These are phyloP conservation scores for Paramisgurnus dabryanus DNA, from an alignment of 2,113 vertebrate genomes.

Conservation along the genomic window DNA sequence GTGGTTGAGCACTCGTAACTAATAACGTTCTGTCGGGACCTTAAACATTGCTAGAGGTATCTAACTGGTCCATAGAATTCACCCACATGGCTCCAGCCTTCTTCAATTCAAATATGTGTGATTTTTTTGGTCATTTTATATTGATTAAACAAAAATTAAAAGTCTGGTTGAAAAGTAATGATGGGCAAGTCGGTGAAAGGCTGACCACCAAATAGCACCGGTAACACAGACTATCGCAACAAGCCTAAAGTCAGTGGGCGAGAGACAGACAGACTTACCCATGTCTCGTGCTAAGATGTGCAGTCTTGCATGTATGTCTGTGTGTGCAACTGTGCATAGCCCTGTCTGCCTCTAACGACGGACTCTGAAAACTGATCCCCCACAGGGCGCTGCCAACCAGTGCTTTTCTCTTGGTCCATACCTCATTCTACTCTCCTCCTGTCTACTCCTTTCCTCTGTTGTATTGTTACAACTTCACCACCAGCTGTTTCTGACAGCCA, in stretches of 20 bases:
- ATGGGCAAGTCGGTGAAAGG: neutral
- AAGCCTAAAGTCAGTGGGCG: no score
- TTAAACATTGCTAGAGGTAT: no score
- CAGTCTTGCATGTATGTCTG: conserved; percentile 67
- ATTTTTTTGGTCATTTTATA: no score
- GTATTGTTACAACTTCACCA: conserved; percentile 72
- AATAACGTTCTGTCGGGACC: no score
- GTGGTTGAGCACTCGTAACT: no score
- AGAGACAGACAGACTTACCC: conserved; percentile 1
- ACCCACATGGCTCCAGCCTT: no score
- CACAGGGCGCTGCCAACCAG: conserved; percentile 53
- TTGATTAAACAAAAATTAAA: no score
- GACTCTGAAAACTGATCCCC: conserved; percentile 73
- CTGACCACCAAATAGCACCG: neutral
- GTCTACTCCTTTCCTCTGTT: conserved; percentile 53
- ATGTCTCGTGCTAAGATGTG: conserved; percentile 72
- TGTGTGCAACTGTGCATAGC: conserved; percentile 49
- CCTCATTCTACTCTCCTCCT: conserved; percentile 43
- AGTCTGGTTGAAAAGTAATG: no score
- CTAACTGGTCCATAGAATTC: no score
- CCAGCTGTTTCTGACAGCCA: conserved; percentile 79
- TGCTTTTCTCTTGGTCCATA: conserved; percentile 60
- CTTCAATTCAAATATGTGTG: no score
- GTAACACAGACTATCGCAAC: no score
- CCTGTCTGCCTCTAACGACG: conserved; percentile 75